phyloP scores from a whole-genome alignment of 2,113 vertebrate genomes.

The Corythornis cristatus region DNA sequence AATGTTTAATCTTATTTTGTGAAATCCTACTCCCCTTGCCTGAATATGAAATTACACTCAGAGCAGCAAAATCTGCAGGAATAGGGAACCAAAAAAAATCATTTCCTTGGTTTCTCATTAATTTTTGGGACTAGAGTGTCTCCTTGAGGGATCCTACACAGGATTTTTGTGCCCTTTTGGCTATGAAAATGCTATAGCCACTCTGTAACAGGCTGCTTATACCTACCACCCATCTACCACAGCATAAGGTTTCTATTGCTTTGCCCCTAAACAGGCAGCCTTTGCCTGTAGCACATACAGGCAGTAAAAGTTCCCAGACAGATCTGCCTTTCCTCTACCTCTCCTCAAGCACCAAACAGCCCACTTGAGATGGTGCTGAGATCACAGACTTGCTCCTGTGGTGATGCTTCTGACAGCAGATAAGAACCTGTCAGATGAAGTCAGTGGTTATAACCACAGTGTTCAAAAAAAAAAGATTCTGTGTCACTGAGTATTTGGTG shows the following conservation, averaged over 20 bases:
- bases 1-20: conserved; percentile 20
- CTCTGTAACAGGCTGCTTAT: neutral
- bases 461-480: neutral
- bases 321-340: neutral
- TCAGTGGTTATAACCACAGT: neutral
- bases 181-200: neutral
- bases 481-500: neutral
- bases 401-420: neutral
- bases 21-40: conserved; percentile 3
- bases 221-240: neutral
- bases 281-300: neutral
- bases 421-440: neutral
- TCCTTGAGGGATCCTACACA: neutral
- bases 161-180: neutral
- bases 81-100: neutral
- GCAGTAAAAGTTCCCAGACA: neutral
- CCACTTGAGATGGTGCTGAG: neutral
- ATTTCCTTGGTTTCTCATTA: neutral
- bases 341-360: neutral
- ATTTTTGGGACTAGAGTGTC: neutral
- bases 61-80: neutral
- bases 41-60: neutral
- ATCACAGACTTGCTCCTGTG: neutral
- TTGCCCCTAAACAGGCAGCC: neutral
- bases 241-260: neutral